Evolutionary conservation across 1,140 invertebrate species (phyloP), one percentile per base, ranked within the genome.

Genomic region (Heliothis virescens): DNA sequence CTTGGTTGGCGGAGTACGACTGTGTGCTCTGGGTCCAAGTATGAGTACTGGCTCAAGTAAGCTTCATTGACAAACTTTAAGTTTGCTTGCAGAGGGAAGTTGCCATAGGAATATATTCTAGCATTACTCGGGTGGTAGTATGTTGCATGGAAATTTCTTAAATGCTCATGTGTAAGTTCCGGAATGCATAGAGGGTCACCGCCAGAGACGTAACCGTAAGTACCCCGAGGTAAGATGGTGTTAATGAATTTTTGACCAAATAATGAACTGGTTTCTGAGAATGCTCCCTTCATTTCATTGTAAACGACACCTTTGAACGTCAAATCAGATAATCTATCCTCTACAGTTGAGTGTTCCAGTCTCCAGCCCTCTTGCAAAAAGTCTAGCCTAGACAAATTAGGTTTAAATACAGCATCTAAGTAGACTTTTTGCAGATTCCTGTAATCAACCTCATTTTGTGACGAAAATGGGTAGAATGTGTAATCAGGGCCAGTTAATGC

Each of bases 261-360:
- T 34, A 98, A 94, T n/a, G 96, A 96, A 60, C 97, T 96, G 80
- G 98, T 98, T 89, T 98, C 98, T 7, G 98, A 98, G 93, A 99
- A 99, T 0, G 97, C 98, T 5, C 99, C 99, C 94, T 99, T 99
- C 98, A 99, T 99, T 95, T 99, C 99, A 95, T 99, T 99, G 87
- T 98, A 99, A 2, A 99, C 99, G 11, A 99, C 98, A 13, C 98
- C 99, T 95, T 99, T 99, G 62, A n/a, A 97, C 1, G 97, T 95
- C 59, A 99, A 96, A 4, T 97, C 96, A 0, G 97, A 98, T 0
- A 95, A 95, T 80, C n/a, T 94, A 88, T 99, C 96, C 15, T 96
- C n/a, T 9, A 97, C 88, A 86, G 98, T 96, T 12, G 95, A 94
- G 91, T 99, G 97, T 89, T 99, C 98, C 26, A 99, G 95, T 82